phyloP scores from a whole-genome alignment of 2,113 vertebrate genomes.

The Probosciger aterrimus region DNA sequence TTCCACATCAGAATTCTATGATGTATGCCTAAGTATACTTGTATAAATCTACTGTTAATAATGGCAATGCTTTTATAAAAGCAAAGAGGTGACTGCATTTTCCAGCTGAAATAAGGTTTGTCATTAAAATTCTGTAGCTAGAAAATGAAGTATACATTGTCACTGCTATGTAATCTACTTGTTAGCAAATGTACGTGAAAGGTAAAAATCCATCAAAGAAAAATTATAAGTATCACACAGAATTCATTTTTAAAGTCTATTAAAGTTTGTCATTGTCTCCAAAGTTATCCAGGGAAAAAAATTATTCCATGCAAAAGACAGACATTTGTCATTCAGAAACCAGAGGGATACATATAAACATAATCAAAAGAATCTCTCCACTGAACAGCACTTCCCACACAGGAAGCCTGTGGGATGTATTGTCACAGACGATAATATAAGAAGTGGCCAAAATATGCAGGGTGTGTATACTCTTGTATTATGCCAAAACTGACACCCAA shows the following conservation, averaged over 20 bases:
- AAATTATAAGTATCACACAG: not conserved
- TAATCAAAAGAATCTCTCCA: not conserved
- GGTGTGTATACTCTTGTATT: not conserved
- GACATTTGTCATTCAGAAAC: not conserved
- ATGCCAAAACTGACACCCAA: not conserved
- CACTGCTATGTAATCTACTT: not conserved
- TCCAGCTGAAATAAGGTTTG: not conserved
- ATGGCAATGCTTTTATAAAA: not conserved
- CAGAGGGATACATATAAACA: not conserved
- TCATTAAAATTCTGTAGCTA: not conserved
- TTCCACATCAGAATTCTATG: not conserved
- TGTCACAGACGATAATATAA: not conserved
- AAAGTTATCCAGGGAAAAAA: not conserved
- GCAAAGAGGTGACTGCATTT: accelerated
- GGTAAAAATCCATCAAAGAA: not conserved
- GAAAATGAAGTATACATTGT: not conserved
- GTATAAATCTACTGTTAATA: not conserved
- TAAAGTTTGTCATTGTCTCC: not conserved
- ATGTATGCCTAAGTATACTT: not conserved
- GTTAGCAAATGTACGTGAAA: not conserved
- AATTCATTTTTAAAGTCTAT: not conserved
- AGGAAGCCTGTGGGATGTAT: not conserved
- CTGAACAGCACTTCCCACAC: not conserved
- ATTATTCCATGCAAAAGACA: not conserved
- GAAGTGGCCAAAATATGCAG: not conserved